These are phyloP conservation scores for Leptinotarsa lineolata DNA, from an alignment of 1,140 invertebrate species.

Conservation along the genomic window DNA sequence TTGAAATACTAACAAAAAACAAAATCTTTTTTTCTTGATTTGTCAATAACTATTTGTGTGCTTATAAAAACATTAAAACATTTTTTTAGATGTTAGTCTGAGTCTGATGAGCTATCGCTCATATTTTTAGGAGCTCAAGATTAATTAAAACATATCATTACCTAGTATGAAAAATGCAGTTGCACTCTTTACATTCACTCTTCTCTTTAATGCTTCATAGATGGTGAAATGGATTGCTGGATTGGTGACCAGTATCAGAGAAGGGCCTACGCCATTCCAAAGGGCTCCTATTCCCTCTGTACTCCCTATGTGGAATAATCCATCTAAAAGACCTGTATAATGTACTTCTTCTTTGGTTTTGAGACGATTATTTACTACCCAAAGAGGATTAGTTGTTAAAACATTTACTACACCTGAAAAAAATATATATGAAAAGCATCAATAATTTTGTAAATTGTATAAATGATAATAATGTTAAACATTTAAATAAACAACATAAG, in stretches of 20 bases:
- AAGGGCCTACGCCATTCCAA: slow-evolving; percentile 83
- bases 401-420: slow-evolving; percentile 71
- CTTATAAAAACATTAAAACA: too few relatives aligned
- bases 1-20: too few relatives aligned
- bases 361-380: slow-evolving; percentile 88
- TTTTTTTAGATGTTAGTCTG: too few relatives aligned
- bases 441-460: neutral
- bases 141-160: slow-evolving; percentile 46
- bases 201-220: slow-evolving; percentile 82
- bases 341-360: slow-evolving; percentile 57
- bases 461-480: too few relatives aligned
- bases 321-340: slow-evolving; percentile 61
- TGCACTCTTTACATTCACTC: slow-evolving; percentile 52
- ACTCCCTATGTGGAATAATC: slow-evolving; percentile 69
- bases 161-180: slow-evolving; percentile 64
- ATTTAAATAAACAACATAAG: too few relatives aligned
- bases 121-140: too few relatives aligned
- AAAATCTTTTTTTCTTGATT: too few relatives aligned
- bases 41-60: too few relatives aligned
- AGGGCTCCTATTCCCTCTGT: slow-evolving; percentile 73
- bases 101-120: too few relatives aligned
- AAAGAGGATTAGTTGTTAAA: slow-evolving; percentile 81
- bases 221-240: slow-evolving; percentile 91
- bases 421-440: neutral
- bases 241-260: slow-evolving; percentile 83